Evolutionary conservation across 1,140 invertebrate genomes (phyloP), one percentile per base, ranked within the genome.

Genomic region (Adelges cooleyi): DNA sequence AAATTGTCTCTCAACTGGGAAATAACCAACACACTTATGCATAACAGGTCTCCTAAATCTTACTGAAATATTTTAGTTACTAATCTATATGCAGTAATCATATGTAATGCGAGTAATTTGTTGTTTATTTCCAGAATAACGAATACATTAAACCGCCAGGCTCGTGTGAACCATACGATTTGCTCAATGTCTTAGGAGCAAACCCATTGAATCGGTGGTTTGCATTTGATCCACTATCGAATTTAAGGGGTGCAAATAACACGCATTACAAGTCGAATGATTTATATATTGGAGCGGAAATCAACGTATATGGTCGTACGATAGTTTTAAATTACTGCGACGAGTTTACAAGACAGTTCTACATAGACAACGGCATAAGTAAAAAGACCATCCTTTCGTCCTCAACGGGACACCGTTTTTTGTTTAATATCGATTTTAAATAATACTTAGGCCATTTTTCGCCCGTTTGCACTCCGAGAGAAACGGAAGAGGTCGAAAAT

Each of bases 121-220:
- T 6, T 33, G 11, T 33, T 33, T 33, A 11, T 33, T 46, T 59
- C 13, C 33, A 62, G 56, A 42, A 62, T 22, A 17, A 6, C 17
- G n/a, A 18, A 8, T 62, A 62, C 9, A 42, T 62, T 27, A 62
- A 22, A 33, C 56, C 42, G 20, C 56, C 56, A 3, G 56, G 56
- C 10, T 62, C 20, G 18, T 15, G 25, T 9, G 56, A 62, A 22
- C 42, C 27, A 29, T 27, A 48, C n/a, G 40, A 62, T 62, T 48
- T 62, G 13, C 27, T 62, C 3, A 62, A 62, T 11, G 56, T 62
- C 5, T 62, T 62, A 18, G 42, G 25, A 1, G 5, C 46, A 46
- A 62, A 22, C 44, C 11, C 40, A 2, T 20, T 15, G 5, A 11
- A n/a, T 11, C 56, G 27, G 15, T 62, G 56, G 56, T 62, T 29